phyloP scores from a whole-genome alignment of 2,113 vertebrate genomes.

The Anolis sagrei region DNA sequence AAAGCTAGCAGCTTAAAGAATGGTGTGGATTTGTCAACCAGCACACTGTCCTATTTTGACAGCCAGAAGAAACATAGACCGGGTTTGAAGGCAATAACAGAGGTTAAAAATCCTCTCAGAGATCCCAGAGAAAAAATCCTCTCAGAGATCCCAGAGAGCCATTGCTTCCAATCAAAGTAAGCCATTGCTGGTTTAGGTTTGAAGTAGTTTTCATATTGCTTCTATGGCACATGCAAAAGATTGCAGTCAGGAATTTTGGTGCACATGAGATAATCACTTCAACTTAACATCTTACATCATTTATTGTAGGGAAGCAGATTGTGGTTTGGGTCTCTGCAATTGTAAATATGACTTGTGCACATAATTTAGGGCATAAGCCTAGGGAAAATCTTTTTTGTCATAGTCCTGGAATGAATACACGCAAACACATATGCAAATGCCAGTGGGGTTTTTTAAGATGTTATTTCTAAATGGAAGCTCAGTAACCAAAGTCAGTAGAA shows the following conservation, averaged over 20 bases:
- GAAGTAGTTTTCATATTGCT: background rate
- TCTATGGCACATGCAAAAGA: background rate
- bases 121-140: too few species aligned
- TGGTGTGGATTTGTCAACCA: too few species aligned
- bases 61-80: too few species aligned
- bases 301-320: background rate
- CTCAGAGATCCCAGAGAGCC: too few species aligned
- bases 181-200: background rate
- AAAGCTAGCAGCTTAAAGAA: too few species aligned
- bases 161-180: too few species aligned
- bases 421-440: background rate
- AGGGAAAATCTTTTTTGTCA: background rate
- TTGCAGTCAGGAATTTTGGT: background rate
- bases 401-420: background rate
- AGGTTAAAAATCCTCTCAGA: too few species aligned
- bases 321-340: background rate
- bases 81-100: too few species aligned
- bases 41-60: too few species aligned
- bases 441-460: slow-evolving; percentile 15
- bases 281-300: background rate
- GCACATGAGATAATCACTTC: background rate
- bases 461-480: slow-evolving; percentile 31
- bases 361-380: background rate
- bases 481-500: slow-evolving; percentile 21
- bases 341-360: background rate